A percentile compares a stretch with the other conserved stretches of the same genome.
Conservation (phyloP, 2,888 invertebrate species). For the Megamerina dolium region DNA sequence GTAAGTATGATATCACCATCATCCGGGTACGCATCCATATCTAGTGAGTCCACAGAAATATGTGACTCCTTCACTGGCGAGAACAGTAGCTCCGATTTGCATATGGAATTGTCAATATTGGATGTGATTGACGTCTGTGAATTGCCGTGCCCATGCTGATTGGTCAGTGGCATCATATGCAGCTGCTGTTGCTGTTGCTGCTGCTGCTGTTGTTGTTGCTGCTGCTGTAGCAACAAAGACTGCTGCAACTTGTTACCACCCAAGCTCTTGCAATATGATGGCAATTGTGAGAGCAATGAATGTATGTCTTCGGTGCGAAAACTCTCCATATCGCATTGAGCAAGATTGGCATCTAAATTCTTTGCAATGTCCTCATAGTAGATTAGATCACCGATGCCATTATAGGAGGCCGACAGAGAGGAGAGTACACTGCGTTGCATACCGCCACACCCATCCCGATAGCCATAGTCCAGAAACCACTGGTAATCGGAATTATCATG, state of each 20-base stretch:
- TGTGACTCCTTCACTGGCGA: conserved; percentile 80
- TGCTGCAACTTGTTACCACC: conserved; percentile 45
- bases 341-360: conserved; percentile 87
- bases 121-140: conserved; percentile 56
- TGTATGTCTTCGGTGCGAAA: conserved; percentile 88
- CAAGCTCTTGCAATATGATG: conserved; percentile 64
- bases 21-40: conserved; percentile 70
- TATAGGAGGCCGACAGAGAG: conserved; percentile 75
- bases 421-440: conserved; percentile 76
- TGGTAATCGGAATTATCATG: conserved; percentile 87
- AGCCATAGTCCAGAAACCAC: conserved; percentile 86
- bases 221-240: conserved; percentile 30
- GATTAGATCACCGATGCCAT: conserved; percentile 60
- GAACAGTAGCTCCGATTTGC: conserved; percentile 85
- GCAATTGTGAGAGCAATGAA: conserved; percentile 70
- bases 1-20: conserved; percentile 83
- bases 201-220: conserved; percentile 26
- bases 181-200: no score
- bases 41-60: conserved; percentile 84
- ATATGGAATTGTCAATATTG: conserved; percentile 74
- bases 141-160: conserved; percentile 26
- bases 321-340: conserved; percentile 92
- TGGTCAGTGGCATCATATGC: conserved; percentile 7
- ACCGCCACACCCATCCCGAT: conserved; percentile 63
- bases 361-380: conserved; percentile 82